A percentile compares a stretch with the other conserved stretches of the same genome.
phyloP scores from a whole-genome alignment of 2,797 vertebrate genomes.

The Amblyopsis hoosieri region DNA sequence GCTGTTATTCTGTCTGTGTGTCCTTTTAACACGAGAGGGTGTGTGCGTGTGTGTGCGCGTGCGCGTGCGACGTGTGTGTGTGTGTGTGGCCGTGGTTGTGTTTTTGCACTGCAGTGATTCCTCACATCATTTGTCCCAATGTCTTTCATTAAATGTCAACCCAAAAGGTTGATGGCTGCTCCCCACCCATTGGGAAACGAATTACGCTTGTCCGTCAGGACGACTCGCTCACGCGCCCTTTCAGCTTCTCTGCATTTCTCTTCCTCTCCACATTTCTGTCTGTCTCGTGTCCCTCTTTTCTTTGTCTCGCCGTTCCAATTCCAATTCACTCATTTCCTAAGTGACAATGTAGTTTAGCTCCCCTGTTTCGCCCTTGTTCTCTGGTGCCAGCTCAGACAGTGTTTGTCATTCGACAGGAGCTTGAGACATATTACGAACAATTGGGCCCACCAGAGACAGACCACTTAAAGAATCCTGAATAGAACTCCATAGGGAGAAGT shows the following conservation, averaged over 20 bases:
- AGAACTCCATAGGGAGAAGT: too few relatives aligned
- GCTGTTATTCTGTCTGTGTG: neutral
- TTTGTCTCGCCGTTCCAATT: neutral
- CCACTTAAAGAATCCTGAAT: too few relatives aligned
- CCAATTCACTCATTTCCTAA: too few relatives aligned
- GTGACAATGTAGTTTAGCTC: too few relatives aligned
- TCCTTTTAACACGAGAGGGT: neutral
- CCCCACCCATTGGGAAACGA: slow-evolving; percentile 38
- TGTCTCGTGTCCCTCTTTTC: neutral
- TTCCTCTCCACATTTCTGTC: neutral
- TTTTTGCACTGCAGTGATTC: slow-evolving; percentile 31
- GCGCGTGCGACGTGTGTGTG: too few relatives aligned
- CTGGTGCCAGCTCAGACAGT: too few relatives aligned
- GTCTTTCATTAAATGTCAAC: slow-evolving; percentile 68
- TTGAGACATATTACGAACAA: too few relatives aligned
- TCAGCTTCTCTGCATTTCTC: too few relatives aligned
- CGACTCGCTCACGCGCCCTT: slow-evolving; percentile 22
- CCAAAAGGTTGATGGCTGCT: slow-evolving; percentile 52
- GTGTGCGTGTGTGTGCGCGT: neutral
- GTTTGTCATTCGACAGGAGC: too few relatives aligned
- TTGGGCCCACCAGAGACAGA: too few relatives aligned
- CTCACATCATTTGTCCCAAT: slow-evolving; percentile 41
- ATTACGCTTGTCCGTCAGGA: slow-evolving; percentile 34
- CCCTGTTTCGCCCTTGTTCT: too few relatives aligned
- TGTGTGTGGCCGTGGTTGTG: neutral